Evolutionary conservation across 2,797 vertebrate genomes (phyloP).

Genomic region (Pempheris klunzingeri): DNA sequence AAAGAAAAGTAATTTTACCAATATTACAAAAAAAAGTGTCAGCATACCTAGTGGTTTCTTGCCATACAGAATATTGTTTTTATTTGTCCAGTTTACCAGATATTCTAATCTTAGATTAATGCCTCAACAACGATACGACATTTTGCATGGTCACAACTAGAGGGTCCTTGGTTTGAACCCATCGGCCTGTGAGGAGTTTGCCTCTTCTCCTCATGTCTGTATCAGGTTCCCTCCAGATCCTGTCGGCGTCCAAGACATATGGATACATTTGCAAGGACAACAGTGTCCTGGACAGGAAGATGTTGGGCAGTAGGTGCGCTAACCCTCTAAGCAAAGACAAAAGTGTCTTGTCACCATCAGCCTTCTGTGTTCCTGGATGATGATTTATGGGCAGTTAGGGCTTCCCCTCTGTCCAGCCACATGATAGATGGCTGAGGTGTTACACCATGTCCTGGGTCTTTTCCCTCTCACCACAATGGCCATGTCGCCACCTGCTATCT

Average conservation of each 20-base stretch:
- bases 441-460: constrained; percentile 81
- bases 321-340: constrained; percentile 31
- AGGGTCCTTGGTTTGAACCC: not conserved
- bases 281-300: too few relatives aligned
- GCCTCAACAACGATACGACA: not conserved
- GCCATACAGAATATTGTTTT: not conserved
- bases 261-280: not conserved
- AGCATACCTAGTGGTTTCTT: not conserved
- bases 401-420: constrained; percentile 62
- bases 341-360: constrained; percentile 40
- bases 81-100: too few relatives aligned
- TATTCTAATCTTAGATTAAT: too few relatives aligned
- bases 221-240: not conserved
- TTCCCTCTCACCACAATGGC: constrained; percentile 63
- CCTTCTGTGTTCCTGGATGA: constrained; percentile 67
- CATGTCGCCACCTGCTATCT: constrained; percentile 76
- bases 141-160: not conserved
- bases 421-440: constrained; percentile 90
- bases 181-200: not conserved
- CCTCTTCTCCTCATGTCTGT: not conserved
- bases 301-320: too few relatives aligned
- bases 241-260: not conserved
- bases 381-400: constrained; percentile 87
- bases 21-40: not conserved
- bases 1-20: not conserved